A percentile compares a stretch with the other conserved stretches of the same genome.
These are phyloP conservation scores for Sprattus sprattus DNA, from an alignment of 2,113 vertebrate genomes.

Conservation along the genomic window DNA sequence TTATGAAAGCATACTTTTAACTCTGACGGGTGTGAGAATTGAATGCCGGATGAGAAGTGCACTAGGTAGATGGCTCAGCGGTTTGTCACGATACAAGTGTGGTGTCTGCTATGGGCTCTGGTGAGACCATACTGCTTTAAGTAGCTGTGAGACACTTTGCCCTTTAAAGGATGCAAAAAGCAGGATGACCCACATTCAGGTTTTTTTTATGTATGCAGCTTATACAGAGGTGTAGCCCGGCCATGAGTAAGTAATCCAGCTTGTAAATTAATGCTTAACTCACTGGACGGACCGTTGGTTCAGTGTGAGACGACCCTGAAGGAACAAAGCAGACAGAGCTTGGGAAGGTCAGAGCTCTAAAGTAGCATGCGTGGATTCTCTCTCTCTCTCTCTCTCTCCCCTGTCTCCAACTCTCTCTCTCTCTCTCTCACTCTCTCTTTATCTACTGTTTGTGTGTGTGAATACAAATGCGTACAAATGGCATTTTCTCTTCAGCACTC, in stretches of 20 bases:
- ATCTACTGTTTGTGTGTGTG: not conserved
- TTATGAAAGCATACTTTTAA: conserved; percentile 1
- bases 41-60: not conserved
- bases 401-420: not conserved
- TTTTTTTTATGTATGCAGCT: not conserved
- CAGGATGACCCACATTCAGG: conserved; percentile 4
- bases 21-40: not conserved
- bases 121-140: not conserved
- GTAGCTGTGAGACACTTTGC: not conserved
- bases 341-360: not conserved
- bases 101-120: not conserved
- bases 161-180: not conserved
- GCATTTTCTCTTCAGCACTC: not conserved
- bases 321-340: too few relatives aligned
- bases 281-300: not conserved
- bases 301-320: not conserved
- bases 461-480: not conserved
- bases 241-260: conserved; percentile 11
- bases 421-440: not conserved
- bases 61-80: not conserved
- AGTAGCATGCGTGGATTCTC: not conserved
- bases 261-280: not conserved
- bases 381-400: not conserved
- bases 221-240: not conserved
- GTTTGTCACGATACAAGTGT: not conserved